These are phyloP conservation scores for Heliconius hewitsoni DNA, from an alignment of 1,140 invertebrate species.

Conservation along the genomic window DNA sequence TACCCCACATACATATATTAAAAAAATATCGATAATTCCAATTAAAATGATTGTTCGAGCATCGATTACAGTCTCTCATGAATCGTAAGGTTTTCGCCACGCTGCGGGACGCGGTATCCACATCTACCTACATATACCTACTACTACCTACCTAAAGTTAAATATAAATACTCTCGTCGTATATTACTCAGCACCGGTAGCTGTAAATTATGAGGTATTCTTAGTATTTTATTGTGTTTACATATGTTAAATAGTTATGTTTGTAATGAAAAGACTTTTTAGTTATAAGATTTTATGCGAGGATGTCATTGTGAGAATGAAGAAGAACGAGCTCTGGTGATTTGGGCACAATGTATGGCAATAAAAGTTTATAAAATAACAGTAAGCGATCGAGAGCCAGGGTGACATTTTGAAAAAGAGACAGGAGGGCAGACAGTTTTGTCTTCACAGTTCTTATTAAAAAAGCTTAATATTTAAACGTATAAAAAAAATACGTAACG, in stretches of 20 bases:
- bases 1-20: constrained; percentile 44
- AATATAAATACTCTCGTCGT: constrained; percentile 32
- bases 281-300: too few species aligned
- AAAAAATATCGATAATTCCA: constrained; percentile 74
- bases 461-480: too few species aligned
- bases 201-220: constrained; percentile 47
- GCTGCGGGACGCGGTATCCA: constrained; percentile 44
- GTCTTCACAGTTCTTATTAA: too few species aligned
- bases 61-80: constrained; percentile 68
- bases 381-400: too few species aligned
- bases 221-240: constrained; percentile 27
- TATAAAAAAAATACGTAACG: too few species aligned
- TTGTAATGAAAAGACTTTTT: neutral
- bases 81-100: constrained; percentile 65
- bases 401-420: too few species aligned
- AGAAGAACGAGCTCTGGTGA: too few species aligned
- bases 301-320: too few species aligned
- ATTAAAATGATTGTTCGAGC: constrained; percentile 78
- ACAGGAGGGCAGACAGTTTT: too few species aligned
- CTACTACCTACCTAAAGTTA: constrained; percentile 29
- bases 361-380: too few species aligned
- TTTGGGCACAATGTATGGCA: too few species aligned
- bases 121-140: neutral
- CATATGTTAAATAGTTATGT: neutral
- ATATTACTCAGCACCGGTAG: constrained; percentile 56